phyloP scores from a whole-genome alignment of 2,113 vertebrate species.

The Eulemur macaco region DNA sequence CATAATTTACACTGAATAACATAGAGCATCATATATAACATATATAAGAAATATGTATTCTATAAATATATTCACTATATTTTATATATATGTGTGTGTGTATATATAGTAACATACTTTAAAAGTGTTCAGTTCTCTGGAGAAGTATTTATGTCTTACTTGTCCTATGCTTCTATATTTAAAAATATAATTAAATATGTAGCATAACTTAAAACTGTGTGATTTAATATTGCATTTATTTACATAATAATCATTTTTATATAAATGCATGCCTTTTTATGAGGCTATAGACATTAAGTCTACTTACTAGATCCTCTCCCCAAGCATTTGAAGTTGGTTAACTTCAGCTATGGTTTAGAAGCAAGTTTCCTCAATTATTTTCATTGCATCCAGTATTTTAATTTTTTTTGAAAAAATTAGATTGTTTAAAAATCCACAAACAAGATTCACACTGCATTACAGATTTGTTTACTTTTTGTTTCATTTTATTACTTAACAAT shows the following conservation, averaged over 20 bases:
- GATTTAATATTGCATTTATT: not conserved
- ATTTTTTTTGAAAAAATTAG: not conserved
- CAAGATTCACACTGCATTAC: not conserved
- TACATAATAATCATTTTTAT: not conserved
- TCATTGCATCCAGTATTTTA: not conserved
- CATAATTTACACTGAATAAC: not conserved
- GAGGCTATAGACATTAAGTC: not conserved
- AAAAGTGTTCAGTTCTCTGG: not conserved
- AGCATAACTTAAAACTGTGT: not conserved
- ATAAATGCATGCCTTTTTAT: not conserved
- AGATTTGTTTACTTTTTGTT: not conserved
- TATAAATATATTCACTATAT: not conserved
- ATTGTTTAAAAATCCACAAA: slow-evolving; percentile 25
- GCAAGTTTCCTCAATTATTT: not conserved
- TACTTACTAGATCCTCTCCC: not conserved
- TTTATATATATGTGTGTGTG: not conserved
- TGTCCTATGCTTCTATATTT: not conserved
- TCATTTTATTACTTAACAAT: not conserved
- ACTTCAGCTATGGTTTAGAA: not conserved
- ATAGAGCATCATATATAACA: not conserved
- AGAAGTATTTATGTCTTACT: not conserved
- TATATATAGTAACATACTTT: not conserved
- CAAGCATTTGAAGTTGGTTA: slow-evolving; percentile 22
- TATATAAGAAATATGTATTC: not conserved
- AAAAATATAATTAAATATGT: not conserved